Percentiles rank a stretch among this genome's conserved stretches.
Evolutionary conservation across 2,113 vertebrate species (phyloP).

Genomic region (Ictalurus punctatus): DNA sequence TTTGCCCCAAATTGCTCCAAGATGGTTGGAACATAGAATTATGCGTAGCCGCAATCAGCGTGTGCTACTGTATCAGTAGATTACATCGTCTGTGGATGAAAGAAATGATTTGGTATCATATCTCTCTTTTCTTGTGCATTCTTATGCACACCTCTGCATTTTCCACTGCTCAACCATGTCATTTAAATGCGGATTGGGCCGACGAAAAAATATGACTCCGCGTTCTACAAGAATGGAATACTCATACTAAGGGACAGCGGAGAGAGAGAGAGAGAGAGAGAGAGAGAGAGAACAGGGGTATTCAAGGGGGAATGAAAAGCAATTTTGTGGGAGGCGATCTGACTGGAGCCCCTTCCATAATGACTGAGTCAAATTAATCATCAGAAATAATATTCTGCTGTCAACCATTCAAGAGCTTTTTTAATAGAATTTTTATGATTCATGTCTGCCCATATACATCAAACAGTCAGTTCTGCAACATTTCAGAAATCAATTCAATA

Average conservation of each 20-base stretch:
- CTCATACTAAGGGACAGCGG: constrained; percentile 27
- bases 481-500: constrained; percentile 92
- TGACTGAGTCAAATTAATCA: constrained; percentile 96
- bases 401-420: constrained; percentile 89
- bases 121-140: constrained; percentile 21
- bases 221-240: constrained; percentile 27
- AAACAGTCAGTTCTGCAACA: constrained; percentile 85
- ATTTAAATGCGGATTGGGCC: constrained; percentile 33
- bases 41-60: constrained; percentile 35
- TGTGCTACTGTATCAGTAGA: constrained; percentile 41
- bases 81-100: constrained; percentile 27
- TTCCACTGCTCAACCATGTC: constrained; percentile 15
- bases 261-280: constrained; percentile 31
- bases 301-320: constrained; percentile 90
- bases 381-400: constrained; percentile 91
- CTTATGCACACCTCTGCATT: constrained; percentile 9
- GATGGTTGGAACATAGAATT: constrained; percentile 41
- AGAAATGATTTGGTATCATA: constrained; percentile 29
- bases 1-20: constrained; percentile 44
- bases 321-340: constrained; percentile 85
- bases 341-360: constrained; percentile 91
- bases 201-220: constrained; percentile 40
- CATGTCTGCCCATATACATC: constrained; percentile 86
- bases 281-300: constrained; percentile 70
- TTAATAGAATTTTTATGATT: constrained; percentile 98